phyloP scores from a whole-genome alignment of 64 coral and sea anemone genomes.

The Dendronephthya gigantea region DNA sequence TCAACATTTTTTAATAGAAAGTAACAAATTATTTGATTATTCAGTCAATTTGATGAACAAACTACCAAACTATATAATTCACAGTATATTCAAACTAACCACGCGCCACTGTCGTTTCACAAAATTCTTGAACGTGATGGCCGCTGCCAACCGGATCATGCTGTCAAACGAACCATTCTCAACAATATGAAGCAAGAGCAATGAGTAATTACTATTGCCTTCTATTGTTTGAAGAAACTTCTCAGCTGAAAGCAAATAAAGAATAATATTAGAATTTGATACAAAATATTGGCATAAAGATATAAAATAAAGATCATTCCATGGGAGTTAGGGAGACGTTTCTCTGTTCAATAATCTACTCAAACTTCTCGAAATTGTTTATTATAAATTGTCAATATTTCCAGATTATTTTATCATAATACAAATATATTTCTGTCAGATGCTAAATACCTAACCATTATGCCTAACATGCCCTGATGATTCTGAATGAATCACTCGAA shows the following conservation, averaged over 20 bases:
- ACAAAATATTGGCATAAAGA: not conserved
- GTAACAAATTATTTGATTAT: no score
- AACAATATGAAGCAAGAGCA: slow-evolving; percentile 56
- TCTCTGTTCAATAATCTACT: not conserved
- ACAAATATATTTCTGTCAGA: not conserved
- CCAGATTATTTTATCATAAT: not conserved
- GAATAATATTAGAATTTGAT: not conserved
- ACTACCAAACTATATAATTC: no score
- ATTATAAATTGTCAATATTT: no score
- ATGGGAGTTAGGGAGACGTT: no score
- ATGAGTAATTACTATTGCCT: slow-evolving; percentile 51
- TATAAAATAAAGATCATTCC: no score
- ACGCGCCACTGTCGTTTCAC: slow-evolving; percentile 91
- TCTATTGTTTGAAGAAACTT: slow-evolving; percentile 77
- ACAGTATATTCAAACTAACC: no score
- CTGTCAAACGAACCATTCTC: slow-evolving; percentile 31
- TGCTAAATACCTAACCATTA: not conserved
- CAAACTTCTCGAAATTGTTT: no score
- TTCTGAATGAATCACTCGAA: not conserved
- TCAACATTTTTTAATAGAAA: no score
- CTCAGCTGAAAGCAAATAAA: slow-evolving; percentile 48
- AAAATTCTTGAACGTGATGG: slow-evolving; percentile 84
- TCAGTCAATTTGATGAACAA: no score
- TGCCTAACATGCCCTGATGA: not conserved
- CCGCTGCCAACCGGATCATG: slow-evolving; percentile 70